A percentile compares a stretch with the other conserved stretches of the same genome.
Evolutionary conservation across 2,888 invertebrate genomes (phyloP).

Genomic region (Paralinhomoeus sp.): DNA sequence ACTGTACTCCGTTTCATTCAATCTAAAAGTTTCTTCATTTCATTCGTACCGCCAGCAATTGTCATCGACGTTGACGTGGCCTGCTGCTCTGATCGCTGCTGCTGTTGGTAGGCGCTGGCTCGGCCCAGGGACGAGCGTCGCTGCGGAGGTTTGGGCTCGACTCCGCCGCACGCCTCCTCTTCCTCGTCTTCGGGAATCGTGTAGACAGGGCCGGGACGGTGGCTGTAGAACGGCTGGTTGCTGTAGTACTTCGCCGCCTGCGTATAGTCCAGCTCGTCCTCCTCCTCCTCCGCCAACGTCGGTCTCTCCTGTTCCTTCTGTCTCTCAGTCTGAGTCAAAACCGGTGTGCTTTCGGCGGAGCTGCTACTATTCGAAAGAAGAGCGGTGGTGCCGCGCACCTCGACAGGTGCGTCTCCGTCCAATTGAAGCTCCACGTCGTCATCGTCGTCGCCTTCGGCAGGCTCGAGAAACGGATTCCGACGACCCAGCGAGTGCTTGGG

Average conservation of each 20-base stretch:
- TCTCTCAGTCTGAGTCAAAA: no score
- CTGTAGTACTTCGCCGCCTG: constrained; percentile 13
- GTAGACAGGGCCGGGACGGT: constrained; percentile 23
- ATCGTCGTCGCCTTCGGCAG: neutral
- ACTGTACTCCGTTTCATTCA: no score
- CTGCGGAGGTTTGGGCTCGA: no score
- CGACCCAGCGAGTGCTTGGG: neutral
- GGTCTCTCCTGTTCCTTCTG: neutral
- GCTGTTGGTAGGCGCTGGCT: no score
- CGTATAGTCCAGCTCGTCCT: constrained; percentile 14
- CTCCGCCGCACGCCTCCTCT: constrained; percentile 12
- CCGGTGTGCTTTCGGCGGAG: no score
- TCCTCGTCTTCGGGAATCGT: constrained; percentile 24
- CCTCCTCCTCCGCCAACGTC: constrained; percentile 6
- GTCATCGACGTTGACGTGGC: no score
- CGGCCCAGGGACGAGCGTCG: no score
- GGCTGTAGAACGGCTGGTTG: constrained; percentile 8
- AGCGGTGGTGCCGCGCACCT: neutral
- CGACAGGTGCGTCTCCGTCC: neutral
- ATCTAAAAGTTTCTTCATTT: no score
- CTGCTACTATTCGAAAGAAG: neutral
- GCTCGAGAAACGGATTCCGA: neutral
- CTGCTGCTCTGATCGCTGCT: no score
- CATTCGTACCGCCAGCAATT: no score
- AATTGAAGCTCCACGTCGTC: neutral